These are phyloP conservation scores for Microchrysa polita DNA, from an alignment of 2,888 invertebrate species.

Conservation along the genomic window DNA sequence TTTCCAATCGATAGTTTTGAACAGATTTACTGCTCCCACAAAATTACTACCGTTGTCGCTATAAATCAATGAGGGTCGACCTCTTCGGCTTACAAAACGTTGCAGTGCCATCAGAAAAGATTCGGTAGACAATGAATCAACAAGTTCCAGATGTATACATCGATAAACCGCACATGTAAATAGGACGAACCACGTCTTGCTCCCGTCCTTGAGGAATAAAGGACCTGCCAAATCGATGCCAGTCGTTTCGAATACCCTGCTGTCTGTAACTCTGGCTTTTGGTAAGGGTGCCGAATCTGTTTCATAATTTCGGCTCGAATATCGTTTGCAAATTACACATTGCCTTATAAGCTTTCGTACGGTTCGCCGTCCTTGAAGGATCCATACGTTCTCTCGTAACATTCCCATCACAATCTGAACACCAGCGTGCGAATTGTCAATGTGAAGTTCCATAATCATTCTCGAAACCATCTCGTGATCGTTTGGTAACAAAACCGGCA, in stretches of 20 bases:
- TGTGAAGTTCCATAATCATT: slow-evolving; percentile 47
- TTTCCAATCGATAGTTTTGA: slow-evolving; percentile 23
- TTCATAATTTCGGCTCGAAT: neutral
- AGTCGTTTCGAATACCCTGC: slow-evolving; percentile 29
- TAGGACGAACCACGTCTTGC: slow-evolving; percentile 14
- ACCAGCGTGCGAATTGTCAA: slow-evolving; percentile 45
- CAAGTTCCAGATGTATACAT: slow-evolving; percentile 27
- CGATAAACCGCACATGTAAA: slow-evolving; percentile 35
- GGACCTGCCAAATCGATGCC: slow-evolving; percentile 38
- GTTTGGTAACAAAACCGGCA: slow-evolving; percentile 54
- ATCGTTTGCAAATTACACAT: slow-evolving; percentile 51
- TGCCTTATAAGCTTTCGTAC: slow-evolving; percentile 49
- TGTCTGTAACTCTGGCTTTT: slow-evolving; percentile 20
- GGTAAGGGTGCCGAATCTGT: slow-evolving; percentile 1
- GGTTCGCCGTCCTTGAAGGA: slow-evolving; percentile 51
- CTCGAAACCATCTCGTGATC: slow-evolving; percentile 52
- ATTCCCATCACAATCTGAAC: slow-evolving; percentile 51
- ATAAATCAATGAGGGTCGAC: neutral
- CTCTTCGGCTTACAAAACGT: slow-evolving; percentile 2
- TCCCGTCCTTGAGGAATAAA: neutral
- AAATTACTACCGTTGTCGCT: slow-evolving; percentile 29
- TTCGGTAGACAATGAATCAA: slow-evolving; percentile 15
- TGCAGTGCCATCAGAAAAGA: neutral
- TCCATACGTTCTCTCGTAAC: slow-evolving; percentile 53
- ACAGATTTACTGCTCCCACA: slow-evolving; percentile 15